These are phyloP conservation scores for Polymixis lichenea DNA, from an alignment of 2,888 invertebrate species.

Conservation along the genomic window DNA sequence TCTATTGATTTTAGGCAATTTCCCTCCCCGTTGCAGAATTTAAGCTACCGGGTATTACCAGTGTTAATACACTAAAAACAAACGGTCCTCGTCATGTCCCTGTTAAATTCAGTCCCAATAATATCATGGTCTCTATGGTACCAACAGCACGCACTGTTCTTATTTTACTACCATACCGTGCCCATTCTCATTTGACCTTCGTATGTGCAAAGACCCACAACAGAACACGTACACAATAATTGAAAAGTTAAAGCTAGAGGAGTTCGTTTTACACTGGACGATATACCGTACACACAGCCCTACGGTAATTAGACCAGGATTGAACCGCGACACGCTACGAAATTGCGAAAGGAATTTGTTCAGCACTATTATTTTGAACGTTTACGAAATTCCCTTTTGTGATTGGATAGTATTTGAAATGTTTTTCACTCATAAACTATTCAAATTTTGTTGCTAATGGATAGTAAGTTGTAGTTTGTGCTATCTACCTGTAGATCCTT, in stretches of 20 bases:
- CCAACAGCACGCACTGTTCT: conserved; percentile 70
- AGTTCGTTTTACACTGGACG: conserved; percentile 58
- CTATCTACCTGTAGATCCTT: conserved; percentile 32
- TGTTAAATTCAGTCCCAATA: conserved; percentile 72
- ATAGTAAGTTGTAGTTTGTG: conserved; percentile 10
- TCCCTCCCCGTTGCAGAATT: neutral
- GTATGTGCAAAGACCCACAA: conserved; percentile 25
- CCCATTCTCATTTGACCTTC: conserved; percentile 67
- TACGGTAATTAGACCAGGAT: conserved; percentile 63
- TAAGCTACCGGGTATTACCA: neutral
- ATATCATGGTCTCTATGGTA: conserved; percentile 69
- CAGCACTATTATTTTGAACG: conserved; percentile 53
- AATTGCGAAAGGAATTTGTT: conserved; percentile 61
- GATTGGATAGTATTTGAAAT: conserved; percentile 40
- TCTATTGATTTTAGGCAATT: neutral
- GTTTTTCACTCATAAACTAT: conserved; percentile 29
- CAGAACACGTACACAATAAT: conserved; percentile 43
- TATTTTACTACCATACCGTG: conserved; percentile 66
- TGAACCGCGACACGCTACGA: conserved; percentile 62
- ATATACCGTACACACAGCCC: conserved; percentile 47
- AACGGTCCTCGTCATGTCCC: conserved; percentile 32
- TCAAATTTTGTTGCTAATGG: conserved; percentile 28
- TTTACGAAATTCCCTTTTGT: conserved; percentile 52
- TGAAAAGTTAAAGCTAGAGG: conserved; percentile 55
- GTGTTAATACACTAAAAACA: conserved; percentile 17